Evolutionary conservation across 1,140 invertebrate species (phyloP), one percentile per base, ranked within the genome.

Genomic region (Drosophila oshimai): DNA sequence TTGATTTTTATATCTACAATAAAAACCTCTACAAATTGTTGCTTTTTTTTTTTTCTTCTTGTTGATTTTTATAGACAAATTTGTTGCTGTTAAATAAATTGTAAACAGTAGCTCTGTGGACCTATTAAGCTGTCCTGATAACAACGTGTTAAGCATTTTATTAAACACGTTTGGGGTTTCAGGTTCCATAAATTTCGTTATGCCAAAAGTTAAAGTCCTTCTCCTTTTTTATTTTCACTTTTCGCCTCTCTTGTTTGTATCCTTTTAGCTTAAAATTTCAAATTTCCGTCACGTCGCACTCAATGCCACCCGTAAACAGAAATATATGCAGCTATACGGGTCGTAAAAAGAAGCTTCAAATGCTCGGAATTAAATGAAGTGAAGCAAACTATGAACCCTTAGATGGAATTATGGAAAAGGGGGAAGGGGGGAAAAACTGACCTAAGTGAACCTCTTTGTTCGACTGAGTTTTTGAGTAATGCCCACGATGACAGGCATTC

Each of bases 371-470:
- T 33, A 41, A 65, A 49, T 64, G 26, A 65, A 65, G 42, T 65
- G 58, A 65, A 31, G 61, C 42, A 31, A 65, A 65, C 61, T 65
- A 62, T 62, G 29, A 28, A 13, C 20, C 12, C 20, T 6, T 3
- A 12, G n/a, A 4, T 26, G 60, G 42, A 50, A 65, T 65, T 65
- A 65, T 65, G 62, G 54, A 62, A 62, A 41, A 24, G 2, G n/a
- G 7, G 17, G 29, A 17, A 9, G 31, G 18, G 17, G 33, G 31
- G n/a, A n/a, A n/a, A n/a, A n/a, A 36, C 22, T 47, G 65, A 71
- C 68, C 69, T n/a, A 73, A 64, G 34, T 44, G 70, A 73, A 73
- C 57, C 57, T 54, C 33, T 73, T 73, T 73, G 57, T 47, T 41
- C n/a, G 39, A 41, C 2, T 26, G 41, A 34, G 45, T 70, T 57